Base-by-base conservation (phyloP, 2,113 vertebrate genomes). In the Sinosuthora webbiana region DNA sequence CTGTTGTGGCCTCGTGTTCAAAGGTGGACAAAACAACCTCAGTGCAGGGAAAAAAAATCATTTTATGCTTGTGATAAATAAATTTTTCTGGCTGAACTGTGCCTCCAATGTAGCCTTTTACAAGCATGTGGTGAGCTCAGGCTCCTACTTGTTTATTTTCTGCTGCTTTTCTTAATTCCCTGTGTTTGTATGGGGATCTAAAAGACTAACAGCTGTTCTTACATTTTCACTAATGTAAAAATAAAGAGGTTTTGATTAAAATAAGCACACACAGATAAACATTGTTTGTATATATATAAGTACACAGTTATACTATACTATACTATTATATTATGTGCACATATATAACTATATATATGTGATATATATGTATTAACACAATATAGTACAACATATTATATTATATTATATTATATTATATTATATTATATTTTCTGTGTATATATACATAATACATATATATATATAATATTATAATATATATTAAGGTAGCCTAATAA, bases 241-340 rank as follows among this genome's bases (percentile, higher is more conserved):
- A 42, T 4, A 5, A 21, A 74, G 60, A 64, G 30, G 9, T 68
- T 57, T 59, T 57, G 45, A 62, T 39, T 57, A 50, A 79, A 95
- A 76, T 22, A 84, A 64, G 15, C 15, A 44, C 10, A 76, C 63
- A 49, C 7, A 80, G 41, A 25, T 76, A 31, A 53, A 52, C 17
- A 37, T 6, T n/a, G 8, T n/a, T 2, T 47, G 0, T 35, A 15
- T 18, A 27, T 17, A 15, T 4, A 31, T 3, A 18, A 5, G 10
- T 5, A 20, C 1, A 60, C 3, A n/a, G 11, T 31, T 44, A 35
- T 39, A 39, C 37, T 39, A 39, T 39, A 39, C 37, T 39, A 39
- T 39, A 39, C 37, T 41, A 41, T 41, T 41, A 41, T 13, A 41
- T 41, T 39, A 42, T 42, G 45, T 47, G 45, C 45, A 47, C 21